Percentiles rank a stretch among this genome's conserved stretches.
These are phyloP conservation scores for Piscicola geometra DNA, from an alignment of 2,888 invertebrate species.

Conservation along the genomic window DNA sequence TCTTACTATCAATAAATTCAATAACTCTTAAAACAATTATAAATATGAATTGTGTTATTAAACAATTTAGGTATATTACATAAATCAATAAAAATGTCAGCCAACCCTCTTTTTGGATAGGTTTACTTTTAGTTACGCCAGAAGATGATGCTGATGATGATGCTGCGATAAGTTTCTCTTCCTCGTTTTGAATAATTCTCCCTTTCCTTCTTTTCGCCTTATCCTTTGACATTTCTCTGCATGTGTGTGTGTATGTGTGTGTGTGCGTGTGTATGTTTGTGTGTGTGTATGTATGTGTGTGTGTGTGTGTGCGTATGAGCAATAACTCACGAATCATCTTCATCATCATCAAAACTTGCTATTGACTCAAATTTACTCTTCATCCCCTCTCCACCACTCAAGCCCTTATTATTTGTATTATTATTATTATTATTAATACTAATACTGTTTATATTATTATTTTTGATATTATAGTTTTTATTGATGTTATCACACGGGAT, in stretches of 20 bases:
- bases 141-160: no score
- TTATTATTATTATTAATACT: constrained; percentile 4
- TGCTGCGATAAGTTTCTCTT: no score
- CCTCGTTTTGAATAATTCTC: neutral
- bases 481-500: constrained; percentile 3
- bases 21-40: no score
- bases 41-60: no score
- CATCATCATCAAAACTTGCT: neutral
- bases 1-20: no score
- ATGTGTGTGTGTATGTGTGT: constrained; percentile 24
- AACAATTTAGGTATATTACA: no score
- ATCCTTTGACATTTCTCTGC: neutral
- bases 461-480: constrained; percentile 6
- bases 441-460: constrained; percentile 2
- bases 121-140: neutral
- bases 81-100: neutral
- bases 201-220: neutral
- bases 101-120: neutral
- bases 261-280: constrained; percentile 18
- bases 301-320: neutral
- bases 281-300: constrained; percentile 12
- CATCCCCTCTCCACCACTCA: neutral
- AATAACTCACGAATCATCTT: neutral
- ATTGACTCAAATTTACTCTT: neutral
- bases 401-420: neutral